Evolutionary conservation across 2,113 vertebrate species (phyloP), one percentile per base, ranked within the genome.

Genomic region (Xiphorhynchus elegans): DNA sequence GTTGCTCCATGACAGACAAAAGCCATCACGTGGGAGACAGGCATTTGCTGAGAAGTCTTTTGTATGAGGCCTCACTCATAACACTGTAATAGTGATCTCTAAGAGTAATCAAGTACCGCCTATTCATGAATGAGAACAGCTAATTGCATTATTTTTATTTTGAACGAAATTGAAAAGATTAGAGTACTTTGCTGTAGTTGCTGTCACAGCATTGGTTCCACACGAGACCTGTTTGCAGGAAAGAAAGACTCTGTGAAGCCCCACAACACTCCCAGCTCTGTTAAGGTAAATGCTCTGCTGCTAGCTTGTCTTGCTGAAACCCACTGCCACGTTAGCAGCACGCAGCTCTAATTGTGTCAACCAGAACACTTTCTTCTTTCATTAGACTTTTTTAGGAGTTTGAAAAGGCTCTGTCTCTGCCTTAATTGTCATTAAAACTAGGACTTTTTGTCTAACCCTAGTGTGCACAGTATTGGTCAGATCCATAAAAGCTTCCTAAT

Each of bases 251-350:
- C 93, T 89, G 55, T 44, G 44, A 95, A 95, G 64, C 20, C 44
- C 94, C 84, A 82, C 75, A 46, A 21, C 83, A 74, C 73, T 90
- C 85, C 88, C 91, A 97, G 80, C 10, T 9, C 2, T 84, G 86
- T 95, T 95, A 94, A 96, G 89, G 86, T 88, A 88, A 93, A 80
- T 56, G 77, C 39, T 21, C 50, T 37, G 47, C 94, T 97, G 79
- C 89, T 69, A 1, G 29, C 91, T 93, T 35, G 1, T 29, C 76
- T 94, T 94, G 46, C 35, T 84, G 87, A 94, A 86, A 82, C 80
- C 89, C 90, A 82, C 18, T 1, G 18, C 62, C 52, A 33, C 2
- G 3, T 91, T 86, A 94, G 96, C 87, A 94, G 83, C 81, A 64
- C 26, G 0, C 60, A 37, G 93, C 85, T 92, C 73, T 53, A 35